Evolutionary conservation across 2,797 vertebrate genomes (phyloP).

Genomic region (Falco rusticolus): DNA sequence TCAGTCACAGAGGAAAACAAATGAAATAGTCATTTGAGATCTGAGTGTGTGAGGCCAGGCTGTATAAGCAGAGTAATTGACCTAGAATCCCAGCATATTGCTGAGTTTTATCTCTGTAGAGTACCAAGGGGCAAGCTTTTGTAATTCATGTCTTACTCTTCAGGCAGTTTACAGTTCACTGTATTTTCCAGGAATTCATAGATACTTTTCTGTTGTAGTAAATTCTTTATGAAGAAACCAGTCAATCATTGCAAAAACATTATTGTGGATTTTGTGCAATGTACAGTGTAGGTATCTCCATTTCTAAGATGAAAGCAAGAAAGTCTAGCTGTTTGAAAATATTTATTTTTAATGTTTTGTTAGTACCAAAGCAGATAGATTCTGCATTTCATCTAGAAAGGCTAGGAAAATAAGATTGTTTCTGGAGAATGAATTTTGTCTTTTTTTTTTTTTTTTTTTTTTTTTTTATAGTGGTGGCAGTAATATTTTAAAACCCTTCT

Average conservation of each 20-base stretch:
- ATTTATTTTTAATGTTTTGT: slow-evolving; percentile 42
- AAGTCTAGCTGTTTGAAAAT: background rate
- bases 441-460: background rate
- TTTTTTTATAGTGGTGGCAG: background rate
- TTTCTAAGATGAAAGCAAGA: background rate
- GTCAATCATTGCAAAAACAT: slow-evolving; percentile 14
- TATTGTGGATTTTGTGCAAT: slow-evolving; percentile 19
- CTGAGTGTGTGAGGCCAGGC: background rate
- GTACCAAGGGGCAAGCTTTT: background rate
- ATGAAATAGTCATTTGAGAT: background rate
- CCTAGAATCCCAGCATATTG: background rate
- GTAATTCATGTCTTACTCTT: background rate
- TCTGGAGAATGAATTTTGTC: background rate
- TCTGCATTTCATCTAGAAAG: background rate
- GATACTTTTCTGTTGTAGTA: background rate
- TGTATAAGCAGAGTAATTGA: background rate
- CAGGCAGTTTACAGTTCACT: background rate
- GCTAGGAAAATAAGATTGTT: background rate
- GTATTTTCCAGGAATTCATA: background rate
- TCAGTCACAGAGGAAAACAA: background rate
- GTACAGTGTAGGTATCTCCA: background rate
- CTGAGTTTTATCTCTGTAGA: background rate
- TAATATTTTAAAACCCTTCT: background rate
- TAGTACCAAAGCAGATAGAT: background rate
- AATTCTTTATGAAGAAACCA: slow-evolving; percentile 40